Percentiles rank a stretch among this genome's conserved stretches.
phyloP scores from a whole-genome alignment of 2,888 invertebrate genomes.

The Escarpia spicata region DNA sequence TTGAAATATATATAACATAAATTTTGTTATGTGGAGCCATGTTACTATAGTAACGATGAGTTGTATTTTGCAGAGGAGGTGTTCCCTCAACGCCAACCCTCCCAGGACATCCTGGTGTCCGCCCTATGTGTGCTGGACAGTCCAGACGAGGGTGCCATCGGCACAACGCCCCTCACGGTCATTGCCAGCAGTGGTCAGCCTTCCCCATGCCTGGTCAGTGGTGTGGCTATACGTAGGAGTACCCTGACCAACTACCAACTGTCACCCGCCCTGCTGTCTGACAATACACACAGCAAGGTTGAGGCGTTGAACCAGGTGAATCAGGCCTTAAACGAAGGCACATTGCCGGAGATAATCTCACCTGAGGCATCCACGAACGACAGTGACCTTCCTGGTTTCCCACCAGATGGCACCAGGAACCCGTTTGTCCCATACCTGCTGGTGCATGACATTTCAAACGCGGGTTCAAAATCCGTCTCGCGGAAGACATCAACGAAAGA shows the following conservation, averaged over 20 bases:
- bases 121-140: conserved; percentile 57
- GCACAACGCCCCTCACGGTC: not conserved
- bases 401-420: conserved; percentile 26
- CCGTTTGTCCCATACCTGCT: conserved; percentile 52
- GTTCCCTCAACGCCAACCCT: conserved; percentile 43
- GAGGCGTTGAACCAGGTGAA: conserved; percentile 83
- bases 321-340: conserved; percentile 71
- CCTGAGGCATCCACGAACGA: conserved; percentile 10
- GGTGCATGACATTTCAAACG: conserved; percentile 42
- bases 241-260: conserved; percentile 37
- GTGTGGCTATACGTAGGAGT: conserved; percentile 61
- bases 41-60: not conserved
- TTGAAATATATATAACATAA: not conserved
- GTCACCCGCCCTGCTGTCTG: not conserved
- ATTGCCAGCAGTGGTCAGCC: conserved; percentile 20
- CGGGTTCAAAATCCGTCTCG: not conserved
- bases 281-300: conserved; percentile 65
- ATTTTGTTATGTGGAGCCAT: not conserved
- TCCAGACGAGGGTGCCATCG: not conserved
- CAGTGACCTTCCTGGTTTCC: not conserved
- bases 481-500: not conserved
- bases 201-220: conserved; percentile 60
- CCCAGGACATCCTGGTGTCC: conserved; percentile 57
- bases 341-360: conserved; percentile 25
- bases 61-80: not conserved